Evolutionary conservation across 2,113 vertebrate genomes (phyloP).

Genomic region (Dryoscopus gambensis): DNA sequence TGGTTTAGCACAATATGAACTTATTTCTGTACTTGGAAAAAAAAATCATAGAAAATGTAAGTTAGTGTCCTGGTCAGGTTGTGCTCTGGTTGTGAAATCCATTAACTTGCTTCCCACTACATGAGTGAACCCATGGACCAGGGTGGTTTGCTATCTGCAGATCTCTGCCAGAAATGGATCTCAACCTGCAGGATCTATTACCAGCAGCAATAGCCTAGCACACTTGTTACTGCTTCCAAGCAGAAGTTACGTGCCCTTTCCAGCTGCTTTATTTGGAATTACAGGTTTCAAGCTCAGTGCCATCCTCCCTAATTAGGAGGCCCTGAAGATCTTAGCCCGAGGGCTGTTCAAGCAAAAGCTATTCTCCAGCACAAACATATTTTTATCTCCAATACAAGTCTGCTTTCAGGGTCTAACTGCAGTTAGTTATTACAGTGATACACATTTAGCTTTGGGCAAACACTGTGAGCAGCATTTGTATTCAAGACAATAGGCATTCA

Average conservation of each 20-base stretch:
- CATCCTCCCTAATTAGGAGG: slow-evolving; percentile 68
- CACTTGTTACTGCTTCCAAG: not conserved
- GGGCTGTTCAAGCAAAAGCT: slow-evolving; percentile 65
- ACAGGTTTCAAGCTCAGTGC: slow-evolving; percentile 44
- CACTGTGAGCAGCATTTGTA: slow-evolving; percentile 57
- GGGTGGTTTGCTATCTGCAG: not conserved
- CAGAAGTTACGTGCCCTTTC: not conserved
- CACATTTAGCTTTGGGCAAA: slow-evolving; percentile 61
- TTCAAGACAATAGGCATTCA: slow-evolving; percentile 72
- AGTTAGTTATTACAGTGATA: slow-evolving; percentile 58
- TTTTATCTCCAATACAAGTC: slow-evolving; percentile 46
- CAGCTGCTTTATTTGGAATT: slow-evolving; percentile 54
- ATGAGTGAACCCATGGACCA: not conserved
- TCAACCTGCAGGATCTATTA: not conserved
- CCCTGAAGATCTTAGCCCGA: slow-evolving; percentile 64
- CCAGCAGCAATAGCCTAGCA: not conserved
- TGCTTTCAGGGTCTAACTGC: slow-evolving; percentile 41
- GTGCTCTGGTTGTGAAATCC: not conserved
- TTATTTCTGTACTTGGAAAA: not conserved
- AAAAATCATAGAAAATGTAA: not conserved
- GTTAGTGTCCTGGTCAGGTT: not conserved
- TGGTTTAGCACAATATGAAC: not conserved
- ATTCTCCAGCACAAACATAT: slow-evolving; percentile 48
- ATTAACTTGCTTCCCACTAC: not conserved
- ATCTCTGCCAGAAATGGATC: not conserved